Evolutionary conservation across 2,888 invertebrate genomes (phyloP).

Genomic region (Eristalinus aeneus): DNA sequence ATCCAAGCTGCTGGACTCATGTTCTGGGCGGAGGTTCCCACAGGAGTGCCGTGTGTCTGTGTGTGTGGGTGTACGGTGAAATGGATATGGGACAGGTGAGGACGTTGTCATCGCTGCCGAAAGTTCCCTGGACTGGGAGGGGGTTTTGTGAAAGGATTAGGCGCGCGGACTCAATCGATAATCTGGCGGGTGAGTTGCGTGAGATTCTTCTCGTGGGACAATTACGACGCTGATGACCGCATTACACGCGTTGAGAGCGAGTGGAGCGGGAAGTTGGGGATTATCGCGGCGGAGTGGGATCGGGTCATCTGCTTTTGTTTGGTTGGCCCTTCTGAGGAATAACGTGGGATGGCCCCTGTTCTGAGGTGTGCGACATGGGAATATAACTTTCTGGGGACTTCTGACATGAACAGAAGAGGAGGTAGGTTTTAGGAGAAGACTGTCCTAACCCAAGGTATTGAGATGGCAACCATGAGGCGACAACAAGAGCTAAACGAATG

Average conservation of each 20-base stretch:
- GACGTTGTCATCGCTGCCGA: background rate
- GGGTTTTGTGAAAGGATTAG: constrained; percentile 42
- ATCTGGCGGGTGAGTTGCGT: constrained; percentile 37
- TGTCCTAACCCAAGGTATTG: no score
- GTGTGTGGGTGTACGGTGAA: background rate
- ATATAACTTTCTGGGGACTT: no score
- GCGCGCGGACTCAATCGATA: constrained; percentile 20
- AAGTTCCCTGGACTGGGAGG: background rate
- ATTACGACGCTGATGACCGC: background rate
- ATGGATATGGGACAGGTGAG: constrained; percentile 5
- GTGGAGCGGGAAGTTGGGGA: background rate
- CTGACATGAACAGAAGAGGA: no score
- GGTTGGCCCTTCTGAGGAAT: no score
- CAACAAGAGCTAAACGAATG: no score
- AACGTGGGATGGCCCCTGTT: no score
- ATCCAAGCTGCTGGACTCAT: background rate
- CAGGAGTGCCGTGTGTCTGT: background rate
- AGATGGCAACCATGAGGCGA: no score
- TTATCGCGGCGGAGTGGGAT: background rate
- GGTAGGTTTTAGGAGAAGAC: no score
- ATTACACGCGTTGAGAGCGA: background rate
- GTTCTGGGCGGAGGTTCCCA: background rate
- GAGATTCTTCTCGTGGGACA: background rate
- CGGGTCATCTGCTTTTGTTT: no score
- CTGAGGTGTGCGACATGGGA: no score